Percentiles rank a stretch among this genome's conserved stretches.
phyloP scores from a whole-genome alignment of 2,888 invertebrate genomes.

The Lepidochrysops patricia region DNA sequence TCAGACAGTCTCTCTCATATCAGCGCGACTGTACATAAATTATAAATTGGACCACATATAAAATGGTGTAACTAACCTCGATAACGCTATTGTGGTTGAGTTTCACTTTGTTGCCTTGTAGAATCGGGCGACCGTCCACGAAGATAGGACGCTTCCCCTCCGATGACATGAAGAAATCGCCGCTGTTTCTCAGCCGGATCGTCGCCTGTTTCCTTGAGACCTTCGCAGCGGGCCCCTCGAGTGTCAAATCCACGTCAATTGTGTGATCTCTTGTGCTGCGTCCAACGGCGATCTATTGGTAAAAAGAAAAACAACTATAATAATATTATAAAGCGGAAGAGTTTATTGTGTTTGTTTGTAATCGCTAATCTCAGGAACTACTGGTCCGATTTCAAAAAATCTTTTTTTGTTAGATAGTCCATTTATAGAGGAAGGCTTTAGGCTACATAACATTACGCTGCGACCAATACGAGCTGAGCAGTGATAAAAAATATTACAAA shows the following conservation, averaged over 20 bases:
- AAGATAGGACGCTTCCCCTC: conserved; percentile 96
- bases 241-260: conserved; percentile 93
- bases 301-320: too few species aligned
- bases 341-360: too few species aligned
- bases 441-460: too few species aligned
- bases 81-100: conserved; percentile 95
- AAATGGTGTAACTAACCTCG: conserved; percentile 77
- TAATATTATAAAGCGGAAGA: too few species aligned
- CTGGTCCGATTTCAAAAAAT: too few species aligned
- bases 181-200: conserved; percentile 90
- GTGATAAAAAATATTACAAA: too few species aligned
- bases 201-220: conserved; percentile 94
- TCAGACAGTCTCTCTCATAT: too few species aligned
- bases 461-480: too few species aligned
- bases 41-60: background rate
- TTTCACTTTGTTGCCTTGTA: conserved; percentile 91
- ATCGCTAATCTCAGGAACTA: too few species aligned
- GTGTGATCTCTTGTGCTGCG: conserved; percentile 89
- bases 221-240: conserved; percentile 96
- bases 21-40: background rate
- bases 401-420: too few species aligned
- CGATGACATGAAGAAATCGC: conserved; percentile 95
- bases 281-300: conserved; percentile 88
- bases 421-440: too few species aligned
- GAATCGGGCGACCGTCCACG: conserved; percentile 93